These are phyloP conservation scores for Astropecten irregularis DNA, from an alignment of 53 echinoderm and acorn worm species.

Conservation along the genomic window DNA sequence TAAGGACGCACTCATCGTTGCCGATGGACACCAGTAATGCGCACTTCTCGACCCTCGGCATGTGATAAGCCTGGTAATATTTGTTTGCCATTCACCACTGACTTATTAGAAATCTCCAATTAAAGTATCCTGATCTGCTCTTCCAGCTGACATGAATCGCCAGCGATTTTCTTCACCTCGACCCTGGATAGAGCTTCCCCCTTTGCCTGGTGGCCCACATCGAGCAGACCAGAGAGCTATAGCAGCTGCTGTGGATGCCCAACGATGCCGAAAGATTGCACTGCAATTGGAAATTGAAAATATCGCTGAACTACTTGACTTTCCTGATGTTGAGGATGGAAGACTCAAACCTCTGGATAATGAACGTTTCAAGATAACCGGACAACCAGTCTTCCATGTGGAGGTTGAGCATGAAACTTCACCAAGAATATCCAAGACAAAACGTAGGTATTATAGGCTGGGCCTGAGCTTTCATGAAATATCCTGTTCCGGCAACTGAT, in stretches of 20 bases:
- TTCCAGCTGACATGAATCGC: background rate
- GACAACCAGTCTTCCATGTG: background rate
- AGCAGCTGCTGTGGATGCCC: background rate
- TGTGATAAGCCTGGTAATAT: no score
- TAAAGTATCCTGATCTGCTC: background rate
- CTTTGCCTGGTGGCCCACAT: background rate
- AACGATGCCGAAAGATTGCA: background rate
- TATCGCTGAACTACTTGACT: background rate
- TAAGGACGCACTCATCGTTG: no score
- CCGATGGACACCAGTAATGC: no score
- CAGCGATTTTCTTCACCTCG: background rate
- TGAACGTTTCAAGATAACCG: background rate
- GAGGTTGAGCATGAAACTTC: background rate
- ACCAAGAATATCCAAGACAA: no score
- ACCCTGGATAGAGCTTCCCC: background rate
- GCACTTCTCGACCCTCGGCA: no score
- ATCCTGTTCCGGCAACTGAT: no score
- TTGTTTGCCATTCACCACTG: background rate
- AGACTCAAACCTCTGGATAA: no score
- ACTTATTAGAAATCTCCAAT: no score
- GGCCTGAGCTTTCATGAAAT: no score
- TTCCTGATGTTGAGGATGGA: background rate
- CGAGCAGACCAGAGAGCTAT: background rate
- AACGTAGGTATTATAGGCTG: no score
- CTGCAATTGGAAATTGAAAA: constrained; percentile 3